A percentile compares a stretch with the other conserved stretches of the same genome.
These are phyloP conservation scores for Grammomys dolichurus DNA, from an alignment of 2,113 vertebrate genomes.

Conservation along the genomic window DNA sequence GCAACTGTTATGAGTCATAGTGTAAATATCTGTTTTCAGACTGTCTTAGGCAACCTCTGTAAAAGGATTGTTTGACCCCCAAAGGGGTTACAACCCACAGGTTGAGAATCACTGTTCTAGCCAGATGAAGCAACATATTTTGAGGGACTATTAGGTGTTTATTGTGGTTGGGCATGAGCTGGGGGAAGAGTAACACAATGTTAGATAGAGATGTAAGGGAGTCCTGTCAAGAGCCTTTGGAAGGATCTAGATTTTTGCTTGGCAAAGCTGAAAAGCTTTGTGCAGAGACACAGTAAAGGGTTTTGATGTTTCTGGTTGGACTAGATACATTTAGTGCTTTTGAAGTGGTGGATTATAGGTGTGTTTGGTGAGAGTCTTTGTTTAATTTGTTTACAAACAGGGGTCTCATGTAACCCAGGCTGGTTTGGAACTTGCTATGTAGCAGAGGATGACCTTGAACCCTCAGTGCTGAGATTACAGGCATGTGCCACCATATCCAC, in stretches of 20 bases:
- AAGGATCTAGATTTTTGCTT: background rate
- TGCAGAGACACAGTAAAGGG: background rate
- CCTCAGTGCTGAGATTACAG: background rate
- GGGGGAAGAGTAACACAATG: background rate
- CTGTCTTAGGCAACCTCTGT: background rate
- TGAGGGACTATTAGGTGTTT: background rate
- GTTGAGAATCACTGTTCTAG: background rate
- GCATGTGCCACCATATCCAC: background rate
- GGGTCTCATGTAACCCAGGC: background rate
- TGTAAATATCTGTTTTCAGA: background rate
- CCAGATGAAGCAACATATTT: background rate
- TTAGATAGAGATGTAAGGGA: background rate
- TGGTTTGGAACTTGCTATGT: background rate
- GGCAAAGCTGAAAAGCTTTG: background rate
- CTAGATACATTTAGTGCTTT: background rate
- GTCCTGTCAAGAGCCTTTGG: background rate
- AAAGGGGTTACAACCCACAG: background rate
- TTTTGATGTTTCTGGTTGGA: conserved; percentile 17
- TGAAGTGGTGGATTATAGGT: conserved; percentile 16
- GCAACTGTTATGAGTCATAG: background rate
- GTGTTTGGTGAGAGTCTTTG: background rate
- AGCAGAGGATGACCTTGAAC: background rate
- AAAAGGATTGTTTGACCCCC: background rate
- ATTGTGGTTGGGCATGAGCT: background rate
- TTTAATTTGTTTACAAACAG: background rate